Percentiles rank a stretch among this genome's conserved stretches.
Evolutionary conservation across 2,113 vertebrate genomes (phyloP).

Genomic region (Caranx ignobilis): DNA sequence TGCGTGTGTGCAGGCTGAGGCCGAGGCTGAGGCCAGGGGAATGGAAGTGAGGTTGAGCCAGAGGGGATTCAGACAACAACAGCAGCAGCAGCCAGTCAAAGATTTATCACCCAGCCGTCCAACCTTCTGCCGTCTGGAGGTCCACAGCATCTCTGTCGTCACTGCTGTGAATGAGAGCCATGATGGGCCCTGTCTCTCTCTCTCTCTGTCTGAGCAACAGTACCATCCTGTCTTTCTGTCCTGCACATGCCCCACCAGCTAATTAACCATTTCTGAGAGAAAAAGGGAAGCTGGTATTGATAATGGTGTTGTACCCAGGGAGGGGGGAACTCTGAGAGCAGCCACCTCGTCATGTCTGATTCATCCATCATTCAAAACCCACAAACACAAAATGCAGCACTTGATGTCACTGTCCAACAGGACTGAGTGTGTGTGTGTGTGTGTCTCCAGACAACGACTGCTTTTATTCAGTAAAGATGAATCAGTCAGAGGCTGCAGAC

Average conservation of each 20-base stretch:
- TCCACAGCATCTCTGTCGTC: slow-evolving; percentile 62
- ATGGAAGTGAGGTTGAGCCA: slow-evolving; percentile 62
- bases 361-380: slow-evolving; percentile 28
- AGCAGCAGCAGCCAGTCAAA: slow-evolving; percentile 75
- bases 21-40: slow-evolving; percentile 45
- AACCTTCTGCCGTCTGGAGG: slow-evolving; percentile 75
- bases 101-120: slow-evolving; percentile 78
- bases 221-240: slow-evolving; percentile 48
- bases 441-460: background rate
- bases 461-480: slow-evolving; percentile 49
- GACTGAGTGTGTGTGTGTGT: slow-evolving; percentile 2
- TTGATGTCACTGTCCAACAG: slow-evolving; percentile 21
- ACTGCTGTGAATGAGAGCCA: slow-evolving; percentile 45
- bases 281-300: slow-evolving; percentile 63
- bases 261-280: slow-evolving; percentile 52
- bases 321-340: background rate
- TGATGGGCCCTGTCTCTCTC: slow-evolving; percentile 28
- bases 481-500: slow-evolving; percentile 15
- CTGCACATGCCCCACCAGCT: slow-evolving; percentile 20
- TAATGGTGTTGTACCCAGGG: slow-evolving; percentile 37
- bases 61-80: slow-evolving; percentile 60
- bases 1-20: slow-evolving; percentile 44
- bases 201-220: slow-evolving; percentile 28
- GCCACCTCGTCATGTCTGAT: slow-evolving; percentile 34
- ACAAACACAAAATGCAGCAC: background rate